Conservation (phyloP, 2,113 vertebrate species). For the Thalassoma bifasciatum region DNA sequence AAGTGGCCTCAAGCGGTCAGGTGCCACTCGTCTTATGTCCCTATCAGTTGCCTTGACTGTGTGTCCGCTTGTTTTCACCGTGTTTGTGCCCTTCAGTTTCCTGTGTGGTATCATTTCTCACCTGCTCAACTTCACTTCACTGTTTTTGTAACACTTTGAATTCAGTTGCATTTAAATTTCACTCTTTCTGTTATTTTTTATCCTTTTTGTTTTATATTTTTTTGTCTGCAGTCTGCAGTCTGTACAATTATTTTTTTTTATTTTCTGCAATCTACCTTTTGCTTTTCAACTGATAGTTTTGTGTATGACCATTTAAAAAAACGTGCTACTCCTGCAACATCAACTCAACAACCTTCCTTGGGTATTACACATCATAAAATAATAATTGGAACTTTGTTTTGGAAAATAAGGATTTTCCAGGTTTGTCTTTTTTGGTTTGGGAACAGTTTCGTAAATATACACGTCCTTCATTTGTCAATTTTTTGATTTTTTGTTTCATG, state of each 20-base stretch:
- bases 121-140: slow-evolving; percentile 13
- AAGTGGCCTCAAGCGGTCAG: slow-evolving; percentile 47
- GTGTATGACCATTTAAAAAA: neutral
- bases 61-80: slow-evolving; percentile 15
- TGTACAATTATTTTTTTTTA: neutral
- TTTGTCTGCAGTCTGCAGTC: slow-evolving; percentile 8
- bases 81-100: slow-evolving; percentile 45
- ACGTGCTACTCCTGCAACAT: too few relatives aligned
- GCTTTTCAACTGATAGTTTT: neutral
- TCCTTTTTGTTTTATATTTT: neutral
- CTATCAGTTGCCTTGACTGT: slow-evolving; percentile 50
- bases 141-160: neutral
- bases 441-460: slow-evolving; percentile 21
- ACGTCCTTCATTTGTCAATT: neutral
- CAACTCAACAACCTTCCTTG: too few relatives aligned
- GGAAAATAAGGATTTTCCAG: neutral
- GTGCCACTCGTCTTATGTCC: slow-evolving; percentile 25
- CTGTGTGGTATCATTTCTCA: neutral
- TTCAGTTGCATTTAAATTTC: neutral
- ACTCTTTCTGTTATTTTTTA: neutral
- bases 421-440: slow-evolving; percentile 12
- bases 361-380: neutral
- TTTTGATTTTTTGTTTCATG: neutral
- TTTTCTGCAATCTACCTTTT: neutral
- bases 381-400: neutral